Percentiles rank a stretch among this genome's conserved stretches.
phyloP scores from a whole-genome alignment of 2,888 invertebrate species.

The Thymelicus sylvestris region DNA sequence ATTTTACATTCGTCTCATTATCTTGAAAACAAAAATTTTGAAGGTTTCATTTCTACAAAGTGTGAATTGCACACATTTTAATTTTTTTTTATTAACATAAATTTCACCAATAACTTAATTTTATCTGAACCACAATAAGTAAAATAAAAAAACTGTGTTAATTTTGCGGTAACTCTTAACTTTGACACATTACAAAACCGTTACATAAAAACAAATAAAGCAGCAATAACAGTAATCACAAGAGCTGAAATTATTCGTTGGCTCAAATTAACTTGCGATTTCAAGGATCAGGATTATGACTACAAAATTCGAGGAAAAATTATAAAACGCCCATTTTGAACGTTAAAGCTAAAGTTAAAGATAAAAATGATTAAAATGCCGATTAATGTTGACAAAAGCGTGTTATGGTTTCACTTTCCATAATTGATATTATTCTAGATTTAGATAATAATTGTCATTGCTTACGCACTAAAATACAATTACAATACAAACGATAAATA shows the following conservation, averaged over 20 bases:
- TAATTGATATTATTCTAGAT: not conserved
- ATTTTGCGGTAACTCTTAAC: not conserved
- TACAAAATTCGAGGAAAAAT: constrained; percentile 1
- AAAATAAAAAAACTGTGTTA: not conserved
- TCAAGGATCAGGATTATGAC: not conserved
- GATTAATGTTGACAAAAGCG: not conserved
- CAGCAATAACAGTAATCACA: not conserved
- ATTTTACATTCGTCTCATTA: too few relatives aligned
- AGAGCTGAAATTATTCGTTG: constrained; percentile 1
- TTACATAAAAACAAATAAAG: not conserved
- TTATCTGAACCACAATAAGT: not conserved
- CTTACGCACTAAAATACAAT: too few relatives aligned
- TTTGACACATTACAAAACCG: not conserved
- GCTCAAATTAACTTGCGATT: not conserved
- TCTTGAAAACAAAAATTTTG: too few relatives aligned
- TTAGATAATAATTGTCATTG: too few relatives aligned
- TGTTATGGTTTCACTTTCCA: not conserved
- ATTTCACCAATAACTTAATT: not conserved
- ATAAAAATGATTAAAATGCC: not conserved
- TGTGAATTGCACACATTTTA: too few relatives aligned
- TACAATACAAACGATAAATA: too few relatives aligned
- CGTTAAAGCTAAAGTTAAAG: not conserved
- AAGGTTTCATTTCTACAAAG: too few relatives aligned
- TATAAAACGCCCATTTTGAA: not conserved
- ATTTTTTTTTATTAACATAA: too few relatives aligned